Evolutionary conservation across 2,113 vertebrate species (phyloP).

Genomic region (Gallinago jamesoni): DNA sequence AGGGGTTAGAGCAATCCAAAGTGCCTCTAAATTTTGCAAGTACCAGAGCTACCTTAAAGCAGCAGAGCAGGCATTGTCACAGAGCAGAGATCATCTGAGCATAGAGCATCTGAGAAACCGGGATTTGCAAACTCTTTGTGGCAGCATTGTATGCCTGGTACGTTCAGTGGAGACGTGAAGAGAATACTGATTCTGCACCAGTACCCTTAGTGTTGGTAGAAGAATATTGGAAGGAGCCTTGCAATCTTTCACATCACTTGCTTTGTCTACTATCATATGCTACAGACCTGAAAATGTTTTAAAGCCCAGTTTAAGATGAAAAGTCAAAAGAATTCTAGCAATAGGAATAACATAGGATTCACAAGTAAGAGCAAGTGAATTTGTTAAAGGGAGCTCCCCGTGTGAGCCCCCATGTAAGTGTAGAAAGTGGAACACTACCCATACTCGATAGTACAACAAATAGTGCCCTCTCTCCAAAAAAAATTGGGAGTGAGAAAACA

Average conservation of each 20-base stretch:
- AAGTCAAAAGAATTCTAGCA: not conserved
- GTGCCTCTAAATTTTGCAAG: not conserved
- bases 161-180: not conserved
- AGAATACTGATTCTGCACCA: not conserved
- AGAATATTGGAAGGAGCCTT: not conserved
- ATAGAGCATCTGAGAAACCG: not conserved
- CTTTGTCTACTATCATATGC: not conserved
- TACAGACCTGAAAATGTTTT: not conserved
- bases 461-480: not conserved
- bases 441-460: not conserved
- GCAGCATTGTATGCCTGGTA: not conserved
- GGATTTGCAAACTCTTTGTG: not conserved
- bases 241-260: not conserved
- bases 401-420: rapidly evolving
- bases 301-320: not conserved
- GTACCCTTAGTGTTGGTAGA: not conserved
- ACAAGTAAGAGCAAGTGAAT: not conserved
- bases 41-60: not conserved
- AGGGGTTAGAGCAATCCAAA: not conserved
- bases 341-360: not conserved
- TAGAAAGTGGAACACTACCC: not conserved
- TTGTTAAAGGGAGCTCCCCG: not conserved
- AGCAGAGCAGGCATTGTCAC: not conserved
- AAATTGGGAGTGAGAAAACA: not conserved
- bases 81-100: not conserved